Evolutionary conservation across 2,888 invertebrate genomes (phyloP), one percentile per base, ranked within the genome.

Genomic region (Volucella bombylans): DNA sequence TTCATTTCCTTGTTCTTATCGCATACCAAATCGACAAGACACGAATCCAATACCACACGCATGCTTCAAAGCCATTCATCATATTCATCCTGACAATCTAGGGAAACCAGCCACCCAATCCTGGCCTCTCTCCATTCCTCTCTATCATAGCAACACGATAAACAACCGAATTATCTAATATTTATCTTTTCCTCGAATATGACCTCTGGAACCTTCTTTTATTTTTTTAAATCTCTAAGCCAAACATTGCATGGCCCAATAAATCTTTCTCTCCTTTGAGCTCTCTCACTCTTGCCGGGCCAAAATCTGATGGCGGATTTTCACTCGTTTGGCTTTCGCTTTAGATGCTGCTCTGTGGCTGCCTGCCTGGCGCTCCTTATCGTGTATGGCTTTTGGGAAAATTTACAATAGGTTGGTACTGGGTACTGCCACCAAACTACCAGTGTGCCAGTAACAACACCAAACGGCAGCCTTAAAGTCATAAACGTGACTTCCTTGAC

Each of bases 401-500:
- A 71, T 54, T 68, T 69, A 39, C 57, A 72, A 73, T 38, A 62
- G 61, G 67, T 50, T 55, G 43, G 79, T 73, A 69, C 74, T 69
- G 73, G 23, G 4, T 23, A 23, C 3, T 23, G 4, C 23, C 23
- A 23, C 4, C 4, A 4, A 2, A 23, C 23, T 4, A 23, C 23
- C 23, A 23, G 23, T 23, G 23, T 23, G 23, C 23, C 74, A 54
- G 39, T 52, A 69, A 31, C 74, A 64, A 38, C 49, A 68, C 12
- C 55, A 74, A 71, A 69, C 78, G 64, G 82, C 72, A 85, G 85
- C 81, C 81, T 85, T 81, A 81, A 81, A 85, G 85, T 85, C 85
- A 85, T 85, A 85, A 85, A 81, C 85, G 81, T 85, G 85, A 85
- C 85, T 85, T 85, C 85, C 83, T 83, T 80, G 80, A 83, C 83